A percentile compares a stretch with the other conserved stretches of the same genome.
Conservation (phyloP, 2,113 vertebrate species). For the Electrona antarctica region DNA sequence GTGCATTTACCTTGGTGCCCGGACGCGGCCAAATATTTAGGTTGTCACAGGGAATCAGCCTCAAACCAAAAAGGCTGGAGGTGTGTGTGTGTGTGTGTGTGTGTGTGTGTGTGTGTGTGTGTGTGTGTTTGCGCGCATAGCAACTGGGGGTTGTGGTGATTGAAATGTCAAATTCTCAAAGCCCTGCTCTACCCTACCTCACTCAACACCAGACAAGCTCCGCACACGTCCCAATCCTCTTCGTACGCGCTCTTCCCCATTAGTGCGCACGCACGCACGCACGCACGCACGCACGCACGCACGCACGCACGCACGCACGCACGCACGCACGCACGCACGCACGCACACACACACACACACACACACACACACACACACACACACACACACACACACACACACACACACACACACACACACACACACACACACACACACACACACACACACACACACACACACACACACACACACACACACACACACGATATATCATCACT, state of each 20-base stretch:
- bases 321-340: too few species aligned
- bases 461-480: too few species aligned
- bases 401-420: too few species aligned
- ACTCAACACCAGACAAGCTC: constrained; percentile 35
- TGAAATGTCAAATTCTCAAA: constrained; percentile 62
- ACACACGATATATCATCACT: too few species aligned
- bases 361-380: too few species aligned
- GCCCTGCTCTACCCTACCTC: constrained; percentile 38
- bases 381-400: too few species aligned
- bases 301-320: background rate
- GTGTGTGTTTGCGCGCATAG: background rate
- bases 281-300: background rate
- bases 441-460: too few species aligned
- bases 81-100: constrained; percentile 29
- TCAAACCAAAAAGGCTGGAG: constrained; percentile 74
- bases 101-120: constrained; percentile 7
- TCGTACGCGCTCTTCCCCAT: too few species aligned
- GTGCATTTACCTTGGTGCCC: constrained; percentile 73
- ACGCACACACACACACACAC: background rate
- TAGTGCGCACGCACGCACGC: too few species aligned
- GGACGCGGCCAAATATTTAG: constrained; percentile 79
- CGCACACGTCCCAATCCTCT: background rate
- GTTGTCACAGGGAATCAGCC: constrained; percentile 78
- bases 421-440: too few species aligned
- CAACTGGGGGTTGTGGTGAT: constrained; percentile 51